phyloP scores from a whole-genome alignment of 2,113 vertebrate species.

The Odontophorus gujanensis region DNA sequence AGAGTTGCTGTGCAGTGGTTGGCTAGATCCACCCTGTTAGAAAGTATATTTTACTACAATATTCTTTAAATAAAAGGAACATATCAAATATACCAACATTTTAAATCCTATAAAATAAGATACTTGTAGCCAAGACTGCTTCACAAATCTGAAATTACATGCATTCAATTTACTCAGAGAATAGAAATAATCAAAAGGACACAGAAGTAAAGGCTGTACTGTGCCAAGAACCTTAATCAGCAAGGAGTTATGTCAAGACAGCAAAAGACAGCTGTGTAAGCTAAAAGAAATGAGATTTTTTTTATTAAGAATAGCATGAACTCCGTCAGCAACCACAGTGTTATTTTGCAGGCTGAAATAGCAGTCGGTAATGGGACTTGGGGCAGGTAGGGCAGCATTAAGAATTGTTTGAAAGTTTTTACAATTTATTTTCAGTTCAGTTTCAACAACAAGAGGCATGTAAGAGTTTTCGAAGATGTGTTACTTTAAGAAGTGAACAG shows the following conservation, averaged over 20 bases:
- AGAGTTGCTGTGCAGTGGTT: not conserved
- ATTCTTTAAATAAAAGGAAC: not conserved
- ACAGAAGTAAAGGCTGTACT: not conserved
- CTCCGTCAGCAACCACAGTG: not conserved
- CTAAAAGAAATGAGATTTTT: not conserved
- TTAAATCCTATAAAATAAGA: conserved; percentile 2
- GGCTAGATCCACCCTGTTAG: not conserved
- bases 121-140: not conserved
- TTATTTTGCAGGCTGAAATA: not conserved
- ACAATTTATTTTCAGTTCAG: not conserved
- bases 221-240: conserved; percentile 49
- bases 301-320: not conserved
- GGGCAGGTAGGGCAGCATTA: not conserved
- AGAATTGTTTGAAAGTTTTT: not conserved
- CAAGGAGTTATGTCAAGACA: conserved; percentile 28
- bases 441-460: not conserved
- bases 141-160: conserved; percentile 23
- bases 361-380: not conserved
- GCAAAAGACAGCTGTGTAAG: conserved; percentile 26
- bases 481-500: not conserved
- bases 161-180: not conserved
- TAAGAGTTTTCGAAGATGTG: fast-evolving
- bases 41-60: not conserved
- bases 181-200: conserved; percentile 21
- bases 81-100: not conserved